A percentile compares a stretch with the other conserved stretches of the same genome.
These are phyloP conservation scores for Melanophora roralis DNA, from an alignment of 2,888 invertebrate species.

Conservation along the genomic window DNA sequence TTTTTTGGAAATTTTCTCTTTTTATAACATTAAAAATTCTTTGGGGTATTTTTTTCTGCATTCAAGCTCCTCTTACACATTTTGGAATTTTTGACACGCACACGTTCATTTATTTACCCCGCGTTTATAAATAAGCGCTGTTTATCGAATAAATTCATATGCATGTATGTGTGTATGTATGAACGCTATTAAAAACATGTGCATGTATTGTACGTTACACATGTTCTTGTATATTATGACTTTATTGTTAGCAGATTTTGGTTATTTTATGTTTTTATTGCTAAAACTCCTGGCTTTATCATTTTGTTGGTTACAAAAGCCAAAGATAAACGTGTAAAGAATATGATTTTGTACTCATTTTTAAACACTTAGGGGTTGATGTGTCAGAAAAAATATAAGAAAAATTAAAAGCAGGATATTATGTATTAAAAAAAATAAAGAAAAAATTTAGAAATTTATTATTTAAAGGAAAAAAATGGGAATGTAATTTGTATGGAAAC, in stretches of 20 bases:
- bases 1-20: not conserved
- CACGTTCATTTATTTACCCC: conserved; percentile 1
- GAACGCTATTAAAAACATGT: not conserved
- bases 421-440: no score
- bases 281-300: conserved; percentile 16
- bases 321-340: conserved; percentile 11
- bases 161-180: not conserved
- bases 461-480: no score
- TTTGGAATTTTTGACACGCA: conserved; percentile 26
- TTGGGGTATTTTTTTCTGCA: conserved; percentile 28
- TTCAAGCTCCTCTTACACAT: not conserved
- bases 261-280: conserved; percentile 39
- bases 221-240: conserved; percentile 17
- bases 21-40: conserved; percentile 33
- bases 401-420: no score
- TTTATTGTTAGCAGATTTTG: conserved; percentile 28
- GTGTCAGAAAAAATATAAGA: no score
- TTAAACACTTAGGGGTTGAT: no score
- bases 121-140: not conserved
- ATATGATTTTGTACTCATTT: not conserved
- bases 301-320: not conserved
- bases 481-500: no score
- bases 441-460: no score
- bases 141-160: not conserved
- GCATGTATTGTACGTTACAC: not conserved